These are phyloP conservation scores for Podargus strigoides DNA, from an alignment of 2,797 vertebrate genomes.

Conservation along the genomic window DNA sequence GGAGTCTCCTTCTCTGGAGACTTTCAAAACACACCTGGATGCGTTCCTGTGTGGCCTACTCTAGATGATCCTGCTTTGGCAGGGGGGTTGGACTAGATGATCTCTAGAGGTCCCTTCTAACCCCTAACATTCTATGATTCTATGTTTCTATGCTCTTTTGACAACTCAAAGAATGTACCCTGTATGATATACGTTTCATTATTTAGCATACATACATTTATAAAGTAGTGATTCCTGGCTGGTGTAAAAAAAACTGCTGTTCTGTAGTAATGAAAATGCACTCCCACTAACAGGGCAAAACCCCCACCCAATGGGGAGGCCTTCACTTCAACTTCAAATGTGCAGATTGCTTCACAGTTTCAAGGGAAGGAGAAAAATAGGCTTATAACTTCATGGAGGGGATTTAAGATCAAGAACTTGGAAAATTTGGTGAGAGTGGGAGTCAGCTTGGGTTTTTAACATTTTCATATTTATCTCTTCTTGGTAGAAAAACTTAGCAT, in stretches of 20 bases:
- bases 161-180: neutral
- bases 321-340: neutral
- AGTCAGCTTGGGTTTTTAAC: neutral
- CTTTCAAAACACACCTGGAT: no score
- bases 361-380: neutral
- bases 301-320: neutral
- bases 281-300: neutral
- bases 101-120: no score
- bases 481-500: neutral
- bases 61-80: no score
- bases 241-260: neutral
- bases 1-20: no score
- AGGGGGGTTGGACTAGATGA: no score
- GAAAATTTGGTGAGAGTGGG: neutral
- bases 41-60: no score
- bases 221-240: neutral
- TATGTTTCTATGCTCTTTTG: neutral
- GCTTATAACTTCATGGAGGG: neutral
- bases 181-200: neutral
- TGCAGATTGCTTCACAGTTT: neutral
- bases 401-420: neutral
- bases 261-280: neutral
- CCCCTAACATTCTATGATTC: no score
- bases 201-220: neutral
- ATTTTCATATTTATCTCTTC: neutral